Evolutionary conservation across 2,888 invertebrate genomes (phyloP), one percentile per base, ranked within the genome.

Genomic region (Erebia palarica): DNA sequence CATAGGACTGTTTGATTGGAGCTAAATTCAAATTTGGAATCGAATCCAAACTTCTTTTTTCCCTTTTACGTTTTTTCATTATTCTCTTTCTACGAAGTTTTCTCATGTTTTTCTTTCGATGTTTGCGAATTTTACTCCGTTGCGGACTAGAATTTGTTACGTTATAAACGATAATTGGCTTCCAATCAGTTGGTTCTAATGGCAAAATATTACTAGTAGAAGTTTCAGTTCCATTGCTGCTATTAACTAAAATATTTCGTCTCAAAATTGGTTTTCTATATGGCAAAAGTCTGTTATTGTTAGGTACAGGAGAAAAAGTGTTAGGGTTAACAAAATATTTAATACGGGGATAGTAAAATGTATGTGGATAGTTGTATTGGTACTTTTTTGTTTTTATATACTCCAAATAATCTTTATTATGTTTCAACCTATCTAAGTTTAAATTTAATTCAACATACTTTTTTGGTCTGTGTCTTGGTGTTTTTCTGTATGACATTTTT

Each of bases 371-470:
- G 71, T 93, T 92, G 72, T 83, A 85, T 78, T 91, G 91, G 82
- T 93, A 93, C 75, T 93, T 93, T 78, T 93, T 93, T 7, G 88
- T 92, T 81, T 90, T 93, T 0, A 91, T 78, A 70, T 92, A 93
- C 75, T 93, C 92, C 58, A 86, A 81, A 69, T 91, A 85, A 78
- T 92, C 93, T 80, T 93, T 93, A 76, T 92, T 92, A 49, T 88
- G 83, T 78, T 91, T 91, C 3, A 93, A 75, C 68, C 85, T 89
- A 72, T 91, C 87, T 75, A 93, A 84, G 75, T 86, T 89, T 16
- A 93, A 80, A 79, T 91, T 91, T 18, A 92, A 77, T 74, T 91
- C 89, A 3, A 84, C 78, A 64, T 88, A 91, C 74, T 93, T 93
- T 78, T 93, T 93, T 58, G 92, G 91, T 74, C 82, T 81, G 8